Evolutionary conservation across 23 tunicate genomes (phyloP), one percentile per base, ranked within the genome.

Genomic region (Styela clava): DNA sequence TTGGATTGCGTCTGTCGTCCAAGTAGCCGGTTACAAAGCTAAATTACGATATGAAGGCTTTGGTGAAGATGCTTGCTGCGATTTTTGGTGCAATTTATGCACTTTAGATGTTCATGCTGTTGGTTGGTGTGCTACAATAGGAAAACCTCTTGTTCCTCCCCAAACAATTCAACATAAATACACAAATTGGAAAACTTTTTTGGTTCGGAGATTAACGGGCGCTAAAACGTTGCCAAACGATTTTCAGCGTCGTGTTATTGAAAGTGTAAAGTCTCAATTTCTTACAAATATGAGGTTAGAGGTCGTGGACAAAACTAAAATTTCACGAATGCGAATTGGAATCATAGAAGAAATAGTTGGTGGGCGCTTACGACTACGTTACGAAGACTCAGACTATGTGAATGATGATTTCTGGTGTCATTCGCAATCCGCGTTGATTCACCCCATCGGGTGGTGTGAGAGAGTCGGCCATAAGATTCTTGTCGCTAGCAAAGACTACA

Each of bases 91-190:
- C 69, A 85, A 88, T 71, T 78, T 94, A 32, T 89, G 95, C 78
- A 82, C 91, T 25, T 77, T 79, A 26, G 98, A 94, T 76, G 95
- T 94, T 1, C 94, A 94, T 51, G 94, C 98, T 20, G 98, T 89
- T 22, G 98, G 98, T 0, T 94, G 98, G 98, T 85, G 94, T 78
- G 98, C 98, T 23, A 86, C 97, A 12, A 87, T 91, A 26, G 97
- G 97, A 44, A 91, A 86, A 78, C 97, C 97, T 20, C 97, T 91
- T 0, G 97, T 86, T 28, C 97, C 97, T 16, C 97, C 97, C 19
- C 83, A 82, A 81, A 85, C 90, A 16, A 91, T 91, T 22, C 97
- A 91, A 69, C 85, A 74, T 77, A 91, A 91, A 72, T 86, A 91
- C 86, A 79, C 78, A 74, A 91, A 91, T 56, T 91, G 97, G 97